Evolutionary conservation across 2,888 invertebrate genomes (phyloP).

Genomic region (Epirrhoe alternata): DNA sequence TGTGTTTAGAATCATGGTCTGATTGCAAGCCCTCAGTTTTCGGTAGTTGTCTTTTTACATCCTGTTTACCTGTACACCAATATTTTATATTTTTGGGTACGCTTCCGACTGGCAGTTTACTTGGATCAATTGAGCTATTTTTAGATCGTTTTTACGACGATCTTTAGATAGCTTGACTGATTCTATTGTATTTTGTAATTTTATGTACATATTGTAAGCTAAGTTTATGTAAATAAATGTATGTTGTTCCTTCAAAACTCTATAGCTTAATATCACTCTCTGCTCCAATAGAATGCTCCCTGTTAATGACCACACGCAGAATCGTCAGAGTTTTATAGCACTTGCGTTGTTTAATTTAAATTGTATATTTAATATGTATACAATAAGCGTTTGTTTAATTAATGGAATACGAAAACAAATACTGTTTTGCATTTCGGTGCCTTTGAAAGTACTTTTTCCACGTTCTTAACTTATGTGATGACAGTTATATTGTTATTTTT

Average conservation of each 20-base stretch:
- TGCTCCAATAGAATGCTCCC: slow-evolving; percentile 31
- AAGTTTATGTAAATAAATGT: too few species aligned
- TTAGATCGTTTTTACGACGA: too few species aligned
- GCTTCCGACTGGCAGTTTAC: too few species aligned
- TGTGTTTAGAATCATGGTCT: too few species aligned
- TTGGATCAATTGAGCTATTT: too few species aligned
- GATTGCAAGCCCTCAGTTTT: too few species aligned
- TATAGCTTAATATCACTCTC: slow-evolving; percentile 11
- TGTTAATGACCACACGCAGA: slow-evolving; percentile 35
- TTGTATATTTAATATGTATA: slow-evolving; percentile 32
- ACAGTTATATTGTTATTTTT: background rate
- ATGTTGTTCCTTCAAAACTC: background rate
- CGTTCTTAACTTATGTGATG: background rate
- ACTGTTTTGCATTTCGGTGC: background rate
- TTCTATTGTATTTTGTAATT: too few species aligned
- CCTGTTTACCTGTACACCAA: too few species aligned
- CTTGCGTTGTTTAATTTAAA: slow-evolving; percentile 30
- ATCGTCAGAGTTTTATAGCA: slow-evolving; percentile 26
- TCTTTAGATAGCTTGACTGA: too few species aligned
- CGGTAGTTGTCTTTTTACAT: too few species aligned
- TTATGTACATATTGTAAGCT: too few species aligned
- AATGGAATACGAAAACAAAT: slow-evolving; percentile 18
- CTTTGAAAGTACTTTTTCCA: slow-evolving; percentile 5
- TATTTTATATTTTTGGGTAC: too few species aligned
- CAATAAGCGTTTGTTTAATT: slow-evolving; percentile 34